Percentiles rank a stretch among this genome's conserved stretches.
phyloP scores from a whole-genome alignment of 1,140 invertebrate genomes.

The Hylyphantes graminicola region DNA sequence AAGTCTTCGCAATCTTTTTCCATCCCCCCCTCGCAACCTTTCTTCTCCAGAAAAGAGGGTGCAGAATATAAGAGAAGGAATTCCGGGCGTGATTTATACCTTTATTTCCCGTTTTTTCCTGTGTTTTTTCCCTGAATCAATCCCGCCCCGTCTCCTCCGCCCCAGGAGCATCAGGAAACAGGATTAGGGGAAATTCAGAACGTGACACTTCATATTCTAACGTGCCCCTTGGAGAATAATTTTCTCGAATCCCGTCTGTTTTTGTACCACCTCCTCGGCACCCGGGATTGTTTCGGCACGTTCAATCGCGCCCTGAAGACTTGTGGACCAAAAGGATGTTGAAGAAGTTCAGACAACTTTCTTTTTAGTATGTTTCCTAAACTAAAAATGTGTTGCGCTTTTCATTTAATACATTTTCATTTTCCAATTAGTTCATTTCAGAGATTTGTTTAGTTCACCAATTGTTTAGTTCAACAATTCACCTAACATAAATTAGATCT shows the following conservation, averaged over 20 bases:
- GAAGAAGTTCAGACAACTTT: neutral
- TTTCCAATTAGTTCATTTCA: too few species aligned
- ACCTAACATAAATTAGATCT: too few species aligned
- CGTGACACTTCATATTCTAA: constrained; percentile 57
- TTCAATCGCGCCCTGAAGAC: neutral
- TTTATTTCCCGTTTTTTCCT: constrained; percentile 12
- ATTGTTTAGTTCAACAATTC: too few species aligned
- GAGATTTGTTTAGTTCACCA: too few species aligned
- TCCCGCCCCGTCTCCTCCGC: constrained; percentile 5
- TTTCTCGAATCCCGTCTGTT: constrained; percentile 21
- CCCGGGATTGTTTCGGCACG: neutral
- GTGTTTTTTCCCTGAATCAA: constrained; percentile 9
- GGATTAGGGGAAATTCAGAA: constrained; percentile 56
- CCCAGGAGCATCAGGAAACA: constrained; percentile 41
- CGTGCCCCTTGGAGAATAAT: constrained; percentile 48
- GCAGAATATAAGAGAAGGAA: constrained; percentile 20
- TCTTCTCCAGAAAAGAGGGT: neutral
- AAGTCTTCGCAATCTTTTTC: too few species aligned
- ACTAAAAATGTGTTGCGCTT: too few species aligned
- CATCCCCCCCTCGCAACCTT: neutral
- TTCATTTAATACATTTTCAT: too few species aligned
- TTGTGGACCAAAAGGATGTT: too few species aligned
- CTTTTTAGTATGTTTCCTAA: neutral
- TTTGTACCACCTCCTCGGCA: neutral
- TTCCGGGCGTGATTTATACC: constrained; percentile 50